These are phyloP conservation scores for Galeopsomyia nigrocyanea DNA, from an alignment of 2,888 invertebrate species.

Conservation along the genomic window DNA sequence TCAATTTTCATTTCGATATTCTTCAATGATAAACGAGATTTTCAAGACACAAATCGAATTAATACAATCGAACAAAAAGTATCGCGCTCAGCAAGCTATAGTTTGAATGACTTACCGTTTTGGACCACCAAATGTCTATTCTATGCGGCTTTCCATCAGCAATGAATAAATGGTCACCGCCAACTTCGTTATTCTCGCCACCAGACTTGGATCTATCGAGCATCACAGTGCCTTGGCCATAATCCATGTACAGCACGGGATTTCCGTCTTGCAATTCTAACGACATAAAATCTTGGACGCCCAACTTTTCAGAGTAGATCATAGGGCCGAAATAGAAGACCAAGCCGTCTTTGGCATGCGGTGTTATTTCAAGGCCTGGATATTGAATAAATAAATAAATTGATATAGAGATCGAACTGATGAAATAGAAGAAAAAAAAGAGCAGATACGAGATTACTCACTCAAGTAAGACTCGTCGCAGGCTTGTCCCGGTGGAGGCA, in stretches of 20 bases:
- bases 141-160: conserved; percentile 90
- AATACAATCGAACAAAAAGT: background rate
- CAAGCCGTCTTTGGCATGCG: conserved; percentile 83
- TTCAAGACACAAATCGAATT: background rate
- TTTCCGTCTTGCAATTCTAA: conserved; percentile 88
- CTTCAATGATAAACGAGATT: conserved; percentile 59
- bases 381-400: conserved; percentile 23
- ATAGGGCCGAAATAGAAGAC: conserved; percentile 93
- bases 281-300: conserved; percentile 90
- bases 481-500: conserved; percentile 83
- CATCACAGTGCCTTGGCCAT: conserved; percentile 83
- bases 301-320: conserved; percentile 74
- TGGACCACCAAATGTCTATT: conserved; percentile 77
- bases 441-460: conserved; percentile 44
- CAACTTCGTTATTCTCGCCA: conserved; percentile 68
- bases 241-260: conserved; percentile 86
- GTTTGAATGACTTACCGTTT: conserved; percentile 62
- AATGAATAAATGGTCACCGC: conserved; percentile 78
- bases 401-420: background rate
- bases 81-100: too few species aligned
- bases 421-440: background rate
- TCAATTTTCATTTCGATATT: conserved; percentile 84
- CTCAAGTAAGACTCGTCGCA: conserved; percentile 82
- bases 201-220: conserved; percentile 43
- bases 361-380: conserved; percentile 79